These are phyloP conservation scores for Brachylomia viminalis DNA, from an alignment of 2,888 invertebrate genomes.

Conservation along the genomic window DNA sequence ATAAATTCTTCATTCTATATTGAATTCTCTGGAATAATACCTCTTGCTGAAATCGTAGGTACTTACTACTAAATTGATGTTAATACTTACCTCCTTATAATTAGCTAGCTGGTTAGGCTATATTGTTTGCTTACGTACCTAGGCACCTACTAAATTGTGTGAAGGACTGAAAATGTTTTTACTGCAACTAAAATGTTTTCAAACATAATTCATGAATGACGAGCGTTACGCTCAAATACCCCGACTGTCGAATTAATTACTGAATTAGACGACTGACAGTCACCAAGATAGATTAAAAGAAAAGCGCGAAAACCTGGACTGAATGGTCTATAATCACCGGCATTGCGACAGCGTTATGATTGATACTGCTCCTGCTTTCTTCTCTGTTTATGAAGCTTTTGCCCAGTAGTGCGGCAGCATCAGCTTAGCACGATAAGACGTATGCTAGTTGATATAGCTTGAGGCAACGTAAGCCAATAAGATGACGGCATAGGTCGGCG, in stretches of 20 bases:
- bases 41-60: background rate
- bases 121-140: background rate
- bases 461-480: conserved; percentile 9
- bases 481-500: background rate
- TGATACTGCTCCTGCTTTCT: background rate
- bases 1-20: background rate
- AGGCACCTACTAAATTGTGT: too few species aligned
- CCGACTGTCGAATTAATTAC: too few species aligned
- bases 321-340: too few species aligned
- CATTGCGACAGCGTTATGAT: too few species aligned
- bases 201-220: background rate
- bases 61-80: background rate
- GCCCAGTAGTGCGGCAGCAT: too few species aligned
- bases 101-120: background rate
- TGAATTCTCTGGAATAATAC: background rate
- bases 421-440: background rate
- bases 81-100: background rate
- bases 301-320: background rate
- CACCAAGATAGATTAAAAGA: too few species aligned
- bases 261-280: too few species aligned
- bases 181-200: background rate
- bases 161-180: background rate
- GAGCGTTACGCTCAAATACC: background rate
- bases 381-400: background rate
- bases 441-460: background rate